These are phyloP conservation scores for Diplolepis rosae DNA, from an alignment of 2,888 invertebrate species.

Conservation along the genomic window DNA sequence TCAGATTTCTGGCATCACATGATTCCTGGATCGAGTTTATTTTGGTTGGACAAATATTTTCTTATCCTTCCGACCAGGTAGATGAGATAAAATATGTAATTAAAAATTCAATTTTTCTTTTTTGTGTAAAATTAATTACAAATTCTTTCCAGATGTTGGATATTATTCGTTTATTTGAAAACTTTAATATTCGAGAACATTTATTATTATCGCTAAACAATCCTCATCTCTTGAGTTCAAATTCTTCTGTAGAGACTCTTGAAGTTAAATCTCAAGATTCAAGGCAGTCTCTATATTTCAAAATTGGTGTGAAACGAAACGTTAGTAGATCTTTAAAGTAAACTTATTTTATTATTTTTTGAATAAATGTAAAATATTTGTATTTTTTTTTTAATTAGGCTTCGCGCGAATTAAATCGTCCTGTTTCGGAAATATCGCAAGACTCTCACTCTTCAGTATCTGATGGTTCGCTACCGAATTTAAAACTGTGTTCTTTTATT, in stretches of 20 bases:
- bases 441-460: not conserved
- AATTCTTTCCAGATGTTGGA: constrained; percentile 68
- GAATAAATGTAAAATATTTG: not conserved
- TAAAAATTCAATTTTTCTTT: not conserved
- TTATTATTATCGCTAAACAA: constrained; percentile 68
- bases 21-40: constrained; percentile 84
- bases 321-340: constrained; percentile 39
- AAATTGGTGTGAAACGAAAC: constrained; percentile 66
- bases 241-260: constrained; percentile 37
- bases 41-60: constrained; percentile 81
- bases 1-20: constrained; percentile 77
- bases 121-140: not conserved
- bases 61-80: constrained; percentile 80
- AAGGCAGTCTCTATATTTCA: constrained; percentile 65
- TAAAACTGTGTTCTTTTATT: constrained; percentile 42
- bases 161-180: constrained; percentile 77
- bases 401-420: constrained; percentile 22
- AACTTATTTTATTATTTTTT: not conserved
- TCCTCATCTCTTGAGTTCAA: constrained; percentile 43
- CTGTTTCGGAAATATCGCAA: not conserved
- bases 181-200: constrained; percentile 78
- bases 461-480: not conserved
- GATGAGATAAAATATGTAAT: constrained; percentile 16
- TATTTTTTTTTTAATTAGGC: constrained; percentile 25
- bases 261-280: constrained; percentile 66